Evolutionary conservation across 1,140 invertebrate genomes (phyloP), one percentile per base, ranked within the genome.

Genomic region (Teleopsis dalmanni): DNA sequence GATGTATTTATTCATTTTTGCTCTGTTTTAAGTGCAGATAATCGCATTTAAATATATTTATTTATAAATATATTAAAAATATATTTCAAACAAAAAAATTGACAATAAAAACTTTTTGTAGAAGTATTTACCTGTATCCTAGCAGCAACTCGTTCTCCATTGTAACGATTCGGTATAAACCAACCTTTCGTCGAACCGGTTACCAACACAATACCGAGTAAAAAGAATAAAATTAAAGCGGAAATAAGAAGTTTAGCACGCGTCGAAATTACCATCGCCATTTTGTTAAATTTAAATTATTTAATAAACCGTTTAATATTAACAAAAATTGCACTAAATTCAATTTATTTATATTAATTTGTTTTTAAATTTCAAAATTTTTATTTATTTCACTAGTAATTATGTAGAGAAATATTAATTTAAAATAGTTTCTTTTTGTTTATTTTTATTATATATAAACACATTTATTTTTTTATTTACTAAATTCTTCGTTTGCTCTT

Each of bases 231-330:
- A 21, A 77, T 58, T 43, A 78, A 59, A 13, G 70, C 71, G 57
- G 71, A 73, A 57, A 76, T 72, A 55, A 76, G 76, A 51, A 77
- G 62, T 71, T 78, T 79, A 10, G 75, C 74, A 56, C 76, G 74
- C 50, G 70, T 71, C 14, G 78, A 78, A 55, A 79, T 71, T 52
- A 79, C 76, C 76, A 78, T 78, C 51, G 77, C 77, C 77, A 80
- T 80, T 60, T 72, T 76, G 48, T 54, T 21, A n/a, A 19, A 6
- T 22, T 26, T 45, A 23, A 26, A 13, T 44, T 43, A 29, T 19
- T 35, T 44, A 26, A 50, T 50, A 36, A 19, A 9, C 40, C 19
- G 21, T 29, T 41, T 41, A 25, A 9, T 16, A 34, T 14, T 5
- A 19, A 46, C 29, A n/a, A 27, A 42, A 16, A 42, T 25, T 5